A percentile compares a stretch with the other conserved stretches of the same genome.
Conservation (phyloP, 2,113 vertebrate genomes). For the Chascanopsetta lugubris region DNA sequence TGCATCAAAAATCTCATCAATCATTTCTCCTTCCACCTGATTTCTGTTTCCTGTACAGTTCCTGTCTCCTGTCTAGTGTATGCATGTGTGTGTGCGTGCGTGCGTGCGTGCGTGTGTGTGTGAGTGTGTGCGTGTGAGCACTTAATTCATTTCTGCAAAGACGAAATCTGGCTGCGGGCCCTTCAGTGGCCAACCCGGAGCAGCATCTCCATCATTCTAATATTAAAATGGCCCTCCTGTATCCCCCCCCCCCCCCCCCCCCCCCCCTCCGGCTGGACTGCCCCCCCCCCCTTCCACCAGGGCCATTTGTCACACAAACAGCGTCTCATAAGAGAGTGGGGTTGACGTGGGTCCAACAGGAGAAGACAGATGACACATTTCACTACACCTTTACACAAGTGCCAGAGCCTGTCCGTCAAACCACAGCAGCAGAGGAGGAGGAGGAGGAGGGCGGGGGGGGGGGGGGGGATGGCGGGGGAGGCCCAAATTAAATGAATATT, state of each 20-base stretch:
- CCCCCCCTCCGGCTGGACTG: conserved; percentile 39
- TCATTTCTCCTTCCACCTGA: conserved; percentile 49
- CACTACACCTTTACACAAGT: conserved; percentile 32
- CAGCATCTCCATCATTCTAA: conserved; percentile 65
- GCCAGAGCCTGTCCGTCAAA: conserved; percentile 45
- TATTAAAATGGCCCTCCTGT: conserved; percentile 66
- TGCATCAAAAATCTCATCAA: no score
- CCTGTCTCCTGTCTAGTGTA: conserved; percentile 43
- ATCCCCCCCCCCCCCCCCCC: conserved; percentile 41
- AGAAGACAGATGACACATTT: conserved; percentile 61
- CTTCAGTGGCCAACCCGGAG: conserved; percentile 38
- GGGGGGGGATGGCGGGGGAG: no score
- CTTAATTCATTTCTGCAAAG: conserved; percentile 64
- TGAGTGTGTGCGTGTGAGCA: not conserved
- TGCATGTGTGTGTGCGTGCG: no score
- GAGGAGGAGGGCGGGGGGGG: conserved; percentile 25
- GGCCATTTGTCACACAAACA: conserved; percentile 61
- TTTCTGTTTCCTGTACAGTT: conserved; percentile 48
- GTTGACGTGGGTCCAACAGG: conserved; percentile 51
- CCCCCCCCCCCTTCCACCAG: conserved; percentile 41
- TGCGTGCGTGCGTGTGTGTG: not conserved
- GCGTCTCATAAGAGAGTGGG: conserved; percentile 40
- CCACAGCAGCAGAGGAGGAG: conserved; percentile 3
- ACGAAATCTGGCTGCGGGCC: conserved; percentile 54
- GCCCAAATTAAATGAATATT: conserved; percentile 8